A percentile compares a stretch with the other conserved stretches of the same genome.
Conservation (phyloP, 1,140 invertebrate species). For the Atta cephalotes region DNA sequence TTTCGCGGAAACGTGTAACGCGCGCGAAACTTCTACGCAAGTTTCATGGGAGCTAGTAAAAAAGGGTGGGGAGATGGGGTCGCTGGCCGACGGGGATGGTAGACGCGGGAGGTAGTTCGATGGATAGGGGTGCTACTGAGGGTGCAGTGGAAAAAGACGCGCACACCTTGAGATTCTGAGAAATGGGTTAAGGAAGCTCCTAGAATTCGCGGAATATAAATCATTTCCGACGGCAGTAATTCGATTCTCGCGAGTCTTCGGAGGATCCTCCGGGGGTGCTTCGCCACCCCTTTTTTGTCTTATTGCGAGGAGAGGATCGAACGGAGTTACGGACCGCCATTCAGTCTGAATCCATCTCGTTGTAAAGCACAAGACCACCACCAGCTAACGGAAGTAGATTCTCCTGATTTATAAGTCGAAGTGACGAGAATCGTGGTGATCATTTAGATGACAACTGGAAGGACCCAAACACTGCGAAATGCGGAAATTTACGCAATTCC, state of each 20-base stretch:
- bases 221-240: constrained; percentile 75
- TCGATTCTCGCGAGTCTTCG: constrained; percentile 73
- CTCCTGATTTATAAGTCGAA: constrained; percentile 47
- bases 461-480: background rate
- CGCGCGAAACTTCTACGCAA: constrained; percentile 63
- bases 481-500: background rate
- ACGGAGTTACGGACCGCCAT: constrained; percentile 51
- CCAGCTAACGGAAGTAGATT: constrained; percentile 28
- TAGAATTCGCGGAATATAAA: constrained; percentile 76
- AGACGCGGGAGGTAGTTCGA: constrained; percentile 26
- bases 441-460: background rate
- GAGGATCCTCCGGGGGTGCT: constrained; percentile 36
- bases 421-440: background rate
- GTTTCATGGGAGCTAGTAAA: constrained; percentile 56
- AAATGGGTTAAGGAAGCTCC: constrained; percentile 76
- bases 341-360: constrained; percentile 41
- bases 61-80: constrained; percentile 10
- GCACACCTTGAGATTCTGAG: constrained; percentile 69
- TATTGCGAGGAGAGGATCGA: constrained; percentile 48
- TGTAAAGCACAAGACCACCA: constrained; percentile 5
- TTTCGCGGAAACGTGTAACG: constrained; percentile 74
- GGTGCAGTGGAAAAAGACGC: constrained; percentile 41
- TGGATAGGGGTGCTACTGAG: background rate
- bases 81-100: constrained; percentile 19
- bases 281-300: constrained; percentile 47